Evolutionary conservation across 2,888 invertebrate species (phyloP), one percentile per base, ranked within the genome.

Genomic region (Lasioglossum figueresi): DNA sequence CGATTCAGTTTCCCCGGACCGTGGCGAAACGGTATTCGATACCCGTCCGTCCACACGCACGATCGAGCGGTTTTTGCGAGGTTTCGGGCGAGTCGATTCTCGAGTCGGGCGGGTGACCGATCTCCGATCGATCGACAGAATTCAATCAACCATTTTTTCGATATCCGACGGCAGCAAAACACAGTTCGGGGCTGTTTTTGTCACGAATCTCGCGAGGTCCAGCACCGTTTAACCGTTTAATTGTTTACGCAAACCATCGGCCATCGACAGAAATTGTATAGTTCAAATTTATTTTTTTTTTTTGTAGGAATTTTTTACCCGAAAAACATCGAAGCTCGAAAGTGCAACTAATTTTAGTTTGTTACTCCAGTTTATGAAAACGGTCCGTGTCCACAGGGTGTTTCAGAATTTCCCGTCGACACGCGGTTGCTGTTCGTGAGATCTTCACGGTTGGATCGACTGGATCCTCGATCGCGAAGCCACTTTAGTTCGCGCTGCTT

Each of bases 71-170:
- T 79, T 79, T 79, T 78, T 73, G 52, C 43, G 45, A 23, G 34
- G 59, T 27, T 45, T 31, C 6, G 4, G 10, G 3, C 23, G 52
- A 23, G 52, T 6, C 23, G 48, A 23, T 8, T n/a, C 37, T 34
- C 16, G 59, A 14, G 4, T 59, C 27, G 2, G 12, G 76, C 80
- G 74, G 79, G 31, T 23, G 74, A 74, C 43, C 43, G 66, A 52
- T 78, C 40, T 40, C n/a, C 23, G 70, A 27, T 66, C 37, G 63
- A 72, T 77, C 59, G 59, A n/a, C 43, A 31, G 80, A 56, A 82
- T 82, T 82, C 78, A 73, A 78, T 63, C 70, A 52, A 43, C 14
- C 52, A 40, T 27, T 73, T 56, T 72, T 73, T 66, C 45, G 4
- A 5, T 4, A 45, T 16, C 27, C 10, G 43, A 2, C 37, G 19